Conservation (phyloP, 2,888 invertebrate genomes). For the Heteromurus nitidus region DNA sequence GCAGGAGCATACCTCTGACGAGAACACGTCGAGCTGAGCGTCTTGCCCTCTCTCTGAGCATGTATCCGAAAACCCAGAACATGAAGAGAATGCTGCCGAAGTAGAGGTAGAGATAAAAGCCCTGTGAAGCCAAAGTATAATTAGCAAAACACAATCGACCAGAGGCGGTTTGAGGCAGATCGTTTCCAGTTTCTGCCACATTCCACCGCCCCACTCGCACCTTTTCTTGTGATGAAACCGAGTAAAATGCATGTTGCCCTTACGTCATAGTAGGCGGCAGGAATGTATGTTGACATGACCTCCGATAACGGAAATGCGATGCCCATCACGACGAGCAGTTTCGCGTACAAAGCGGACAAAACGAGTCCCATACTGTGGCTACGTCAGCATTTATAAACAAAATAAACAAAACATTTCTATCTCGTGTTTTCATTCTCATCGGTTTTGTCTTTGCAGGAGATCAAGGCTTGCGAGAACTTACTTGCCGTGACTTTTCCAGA, state of each 20-base stretch:
- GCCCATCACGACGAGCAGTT: slow-evolving; percentile 94
- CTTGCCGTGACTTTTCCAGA: slow-evolving; percentile 68
- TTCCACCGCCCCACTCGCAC: too few relatives aligned
- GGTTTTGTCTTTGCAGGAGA: neutral
- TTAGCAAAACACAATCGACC: slow-evolving; percentile 49
- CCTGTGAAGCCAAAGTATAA: slow-evolving; percentile 78
- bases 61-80: slow-evolving; percentile 87
- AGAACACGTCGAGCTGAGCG: slow-evolving; percentile 61
- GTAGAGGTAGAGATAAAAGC: slow-evolving; percentile 90
- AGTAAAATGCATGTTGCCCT: too few relatives aligned
- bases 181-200: too few relatives aligned
- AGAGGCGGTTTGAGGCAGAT: neutral
- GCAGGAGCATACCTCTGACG: slow-evolving; percentile 49
- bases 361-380: slow-evolving; percentile 93
- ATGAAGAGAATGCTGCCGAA: slow-evolving; percentile 90
- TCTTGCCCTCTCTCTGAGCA: slow-evolving; percentile 79
- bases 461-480: slow-evolving; percentile 27
- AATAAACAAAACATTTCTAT: neutral
- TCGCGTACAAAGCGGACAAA: slow-evolving; percentile 93
- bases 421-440: neutral
- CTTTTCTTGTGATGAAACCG: too few relatives aligned
- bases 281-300: slow-evolving; percentile 94
- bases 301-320: slow-evolving; percentile 97
- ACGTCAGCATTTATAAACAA: slow-evolving; percentile 72
- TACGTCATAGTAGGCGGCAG: slow-evolving; percentile 94